phyloP scores from a whole-genome alignment of 2,113 vertebrate species.

The Elephas maximus region DNA sequence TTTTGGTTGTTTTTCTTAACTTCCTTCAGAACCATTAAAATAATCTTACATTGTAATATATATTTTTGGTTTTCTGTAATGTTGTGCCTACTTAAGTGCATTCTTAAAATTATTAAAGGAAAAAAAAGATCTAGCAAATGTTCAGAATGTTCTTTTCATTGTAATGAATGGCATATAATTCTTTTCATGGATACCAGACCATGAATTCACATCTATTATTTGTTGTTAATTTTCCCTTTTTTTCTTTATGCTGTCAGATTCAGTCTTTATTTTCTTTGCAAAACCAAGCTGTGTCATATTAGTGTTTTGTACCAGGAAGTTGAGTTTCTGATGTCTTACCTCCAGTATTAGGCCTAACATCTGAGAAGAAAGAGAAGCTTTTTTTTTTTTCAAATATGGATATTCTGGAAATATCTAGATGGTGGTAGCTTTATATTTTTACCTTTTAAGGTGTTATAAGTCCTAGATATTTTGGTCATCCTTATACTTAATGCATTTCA shows the following conservation, averaged over 20 bases:
- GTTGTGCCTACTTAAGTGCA: constrained; percentile 63
- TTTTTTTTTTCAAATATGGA: not conserved
- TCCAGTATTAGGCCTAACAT: constrained; percentile 1
- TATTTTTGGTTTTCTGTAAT: constrained; percentile 66
- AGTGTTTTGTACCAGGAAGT: not conserved
- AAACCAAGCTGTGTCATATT: constrained; percentile 11
- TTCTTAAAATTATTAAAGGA: constrained; percentile 67
- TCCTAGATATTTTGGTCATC: not conserved
- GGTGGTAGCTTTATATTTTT: not conserved
- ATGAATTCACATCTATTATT: constrained; percentile 61
- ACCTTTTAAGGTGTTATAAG: not conserved
- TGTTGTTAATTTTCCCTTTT: constrained; percentile 51
- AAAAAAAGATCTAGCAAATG: constrained; percentile 49
- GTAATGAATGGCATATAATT: constrained; percentile 46
- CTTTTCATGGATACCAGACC: constrained; percentile 47
- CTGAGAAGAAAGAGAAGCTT: not conserved
- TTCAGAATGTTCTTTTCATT: constrained; percentile 63
- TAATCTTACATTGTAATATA: constrained; percentile 10
- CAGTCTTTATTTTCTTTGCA: constrained; percentile 28
- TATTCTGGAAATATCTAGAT: constrained; percentile 43
- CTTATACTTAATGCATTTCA: constrained; percentile 18
- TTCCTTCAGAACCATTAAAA: constrained; percentile 57
- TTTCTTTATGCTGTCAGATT: constrained; percentile 15
- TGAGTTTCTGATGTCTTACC: not conserved
- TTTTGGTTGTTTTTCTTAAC: constrained; percentile 24